phyloP scores from a whole-genome alignment of 2,888 invertebrate genomes.

The Villa cingulata region DNA sequence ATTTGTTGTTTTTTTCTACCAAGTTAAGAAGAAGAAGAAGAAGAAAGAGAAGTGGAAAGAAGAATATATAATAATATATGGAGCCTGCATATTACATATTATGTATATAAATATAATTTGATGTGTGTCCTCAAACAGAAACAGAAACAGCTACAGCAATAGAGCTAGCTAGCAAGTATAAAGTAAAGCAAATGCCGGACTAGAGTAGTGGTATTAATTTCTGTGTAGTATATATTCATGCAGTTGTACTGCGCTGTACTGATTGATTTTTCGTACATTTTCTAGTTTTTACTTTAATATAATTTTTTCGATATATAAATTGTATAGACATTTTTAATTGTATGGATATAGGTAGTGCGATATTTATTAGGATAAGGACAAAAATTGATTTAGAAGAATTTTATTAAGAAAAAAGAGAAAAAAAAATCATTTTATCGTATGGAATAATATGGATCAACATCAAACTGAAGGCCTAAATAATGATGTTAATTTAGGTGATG shows the following conservation, averaged over 20 bases:
- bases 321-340: not conserved
- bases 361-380: not conserved
- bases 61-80: not conserved
- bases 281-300: not conserved
- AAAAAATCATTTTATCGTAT: too few relatives aligned
- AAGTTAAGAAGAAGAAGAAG: not conserved
- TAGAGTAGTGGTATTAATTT: constrained; percentile 11
- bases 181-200: constrained; percentile 12
- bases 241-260: constrained; percentile 19
- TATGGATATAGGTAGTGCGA: not conserved
- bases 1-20: not conserved
- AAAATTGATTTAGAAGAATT: not conserved
- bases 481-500: constrained; percentile 10
- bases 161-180: constrained; percentile 5
- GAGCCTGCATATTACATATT: not conserved
- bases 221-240: constrained; percentile 16
- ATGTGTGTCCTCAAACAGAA: not conserved
- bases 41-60: not conserved
- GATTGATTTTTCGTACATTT: constrained; percentile 16
- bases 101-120: not conserved
- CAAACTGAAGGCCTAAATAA: constrained; percentile 21
- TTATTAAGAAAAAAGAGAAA: too few relatives aligned
- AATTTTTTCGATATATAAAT: not conserved
- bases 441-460: constrained; percentile 20
- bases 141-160: not conserved